These are phyloP conservation scores for Oreochromis tanganicae DNA, from an alignment of 2,113 vertebrate genomes.

Conservation along the genomic window DNA sequence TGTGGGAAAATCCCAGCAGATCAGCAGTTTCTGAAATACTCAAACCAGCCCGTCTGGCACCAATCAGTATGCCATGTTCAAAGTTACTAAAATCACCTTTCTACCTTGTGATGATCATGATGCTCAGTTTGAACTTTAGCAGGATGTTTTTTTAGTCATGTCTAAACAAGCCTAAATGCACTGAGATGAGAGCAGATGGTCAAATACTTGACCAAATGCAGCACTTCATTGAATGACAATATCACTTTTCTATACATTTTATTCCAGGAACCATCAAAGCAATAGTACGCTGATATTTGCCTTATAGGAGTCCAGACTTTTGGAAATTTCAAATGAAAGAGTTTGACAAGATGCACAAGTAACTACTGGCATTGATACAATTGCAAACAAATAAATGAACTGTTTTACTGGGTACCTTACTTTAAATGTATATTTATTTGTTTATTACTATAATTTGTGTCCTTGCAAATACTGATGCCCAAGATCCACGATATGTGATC, in stretches of 20 bases:
- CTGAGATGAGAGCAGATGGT: background rate
- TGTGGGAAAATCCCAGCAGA: background rate
- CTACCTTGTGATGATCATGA: background rate
- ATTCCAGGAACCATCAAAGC: background rate
- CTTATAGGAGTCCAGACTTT: background rate
- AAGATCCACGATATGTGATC: background rate
- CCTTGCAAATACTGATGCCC: background rate
- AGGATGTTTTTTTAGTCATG: background rate
- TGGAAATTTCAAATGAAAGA: background rate
- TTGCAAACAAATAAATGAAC: background rate
- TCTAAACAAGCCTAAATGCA: background rate
- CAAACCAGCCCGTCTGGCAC: background rate
- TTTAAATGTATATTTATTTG: background rate
- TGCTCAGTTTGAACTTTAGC: background rate
- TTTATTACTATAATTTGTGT: background rate
- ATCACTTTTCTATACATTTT: background rate
- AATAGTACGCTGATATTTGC: background rate
- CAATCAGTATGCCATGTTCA: background rate
- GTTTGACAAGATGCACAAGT: background rate
- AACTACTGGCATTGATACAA: background rate
- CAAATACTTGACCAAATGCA: background rate
- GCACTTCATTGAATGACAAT: background rate
- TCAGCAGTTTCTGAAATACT: background rate
- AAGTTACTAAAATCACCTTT: background rate
- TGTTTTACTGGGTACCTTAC: background rate